Percentiles rank a stretch among this genome's conserved stretches.
Evolutionary conservation across 1,140 invertebrate genomes (phyloP).

Genomic region (Leptonema lineaticorne): DNA sequence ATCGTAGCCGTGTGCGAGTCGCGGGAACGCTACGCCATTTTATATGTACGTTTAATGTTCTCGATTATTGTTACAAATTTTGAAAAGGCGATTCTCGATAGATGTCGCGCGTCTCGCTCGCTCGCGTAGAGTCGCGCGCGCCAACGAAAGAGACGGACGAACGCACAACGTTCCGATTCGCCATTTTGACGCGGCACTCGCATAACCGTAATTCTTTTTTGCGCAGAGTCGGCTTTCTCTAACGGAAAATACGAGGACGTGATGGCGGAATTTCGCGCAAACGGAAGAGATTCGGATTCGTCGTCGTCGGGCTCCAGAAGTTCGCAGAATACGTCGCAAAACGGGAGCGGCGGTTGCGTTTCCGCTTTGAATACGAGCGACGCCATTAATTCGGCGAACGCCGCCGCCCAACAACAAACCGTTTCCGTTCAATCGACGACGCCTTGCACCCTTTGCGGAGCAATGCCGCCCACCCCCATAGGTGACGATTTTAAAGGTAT

Average conservation of each 20-base stretch:
- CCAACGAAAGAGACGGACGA: too few relatives aligned
- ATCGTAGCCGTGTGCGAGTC: too few relatives aligned
- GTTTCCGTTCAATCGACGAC: not conserved
- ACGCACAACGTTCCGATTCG: too few relatives aligned
- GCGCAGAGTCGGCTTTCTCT: not conserved
- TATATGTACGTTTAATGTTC: too few relatives aligned
- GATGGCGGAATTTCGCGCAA: conserved; percentile 38
- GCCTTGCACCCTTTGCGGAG: not conserved
- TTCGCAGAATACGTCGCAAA: too few relatives aligned
- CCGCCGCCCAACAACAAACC: not conserved
- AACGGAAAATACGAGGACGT: conserved; percentile 22
- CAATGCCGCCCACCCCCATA: not conserved
- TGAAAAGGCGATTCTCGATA: too few relatives aligned
- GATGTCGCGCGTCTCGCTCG: too few relatives aligned
- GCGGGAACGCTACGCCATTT: too few relatives aligned
- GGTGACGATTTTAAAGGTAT: not conserved
- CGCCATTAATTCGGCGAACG: not conserved
- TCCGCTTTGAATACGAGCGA: too few relatives aligned
- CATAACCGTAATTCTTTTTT: not conserved
- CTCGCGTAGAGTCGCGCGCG: too few relatives aligned
- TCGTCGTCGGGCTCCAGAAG: conserved; percentile 14
- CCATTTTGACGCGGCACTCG: too few relatives aligned
- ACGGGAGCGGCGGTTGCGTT: not conserved
- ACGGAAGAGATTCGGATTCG: conserved; percentile 27
- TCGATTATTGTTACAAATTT: too few relatives aligned